Conservation (phyloP, 2,888 invertebrate species). For the Sarcophaga variegata region DNA sequence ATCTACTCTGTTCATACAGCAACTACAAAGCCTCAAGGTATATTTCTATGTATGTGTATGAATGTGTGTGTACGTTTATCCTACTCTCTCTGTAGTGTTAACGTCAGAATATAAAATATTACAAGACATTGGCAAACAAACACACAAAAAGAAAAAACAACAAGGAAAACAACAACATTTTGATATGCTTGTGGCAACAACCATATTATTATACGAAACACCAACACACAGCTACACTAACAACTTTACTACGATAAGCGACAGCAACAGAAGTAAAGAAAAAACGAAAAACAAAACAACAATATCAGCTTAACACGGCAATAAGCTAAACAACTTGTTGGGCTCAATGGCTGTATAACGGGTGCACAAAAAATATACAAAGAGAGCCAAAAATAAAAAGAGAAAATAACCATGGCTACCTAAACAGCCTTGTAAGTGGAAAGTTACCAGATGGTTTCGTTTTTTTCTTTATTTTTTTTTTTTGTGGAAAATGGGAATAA, state of each 20-base stretch:
- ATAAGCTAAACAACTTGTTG: conserved; percentile 67
- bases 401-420: not conserved
- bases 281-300: conserved; percentile 13
- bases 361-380: not conserved
- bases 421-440: not conserved
- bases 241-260: conserved; percentile 1
- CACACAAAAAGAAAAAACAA: not conserved
- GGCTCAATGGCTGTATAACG: conserved; percentile 35
- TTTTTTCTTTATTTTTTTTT: not conserved
- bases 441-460: conserved; percentile 20
- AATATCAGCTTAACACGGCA: conserved; percentile 38
- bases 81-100: not conserved
- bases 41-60: not conserved
- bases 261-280: conserved; percentile 10
- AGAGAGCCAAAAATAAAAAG: not conserved
- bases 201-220: not conserved
- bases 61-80: not conserved
- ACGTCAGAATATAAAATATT: conserved; percentile 20
- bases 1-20: conserved; percentile 11
- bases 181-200: not conserved
- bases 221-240: conserved; percentile 23
- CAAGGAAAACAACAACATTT: conserved; percentile 14
- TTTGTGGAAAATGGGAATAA: not conserved
- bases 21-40: not conserved
- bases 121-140: conserved; percentile 38